These are phyloP conservation scores for Erpobdella octoculata DNA, from an alignment of 2,888 invertebrate species.

Conservation along the genomic window DNA sequence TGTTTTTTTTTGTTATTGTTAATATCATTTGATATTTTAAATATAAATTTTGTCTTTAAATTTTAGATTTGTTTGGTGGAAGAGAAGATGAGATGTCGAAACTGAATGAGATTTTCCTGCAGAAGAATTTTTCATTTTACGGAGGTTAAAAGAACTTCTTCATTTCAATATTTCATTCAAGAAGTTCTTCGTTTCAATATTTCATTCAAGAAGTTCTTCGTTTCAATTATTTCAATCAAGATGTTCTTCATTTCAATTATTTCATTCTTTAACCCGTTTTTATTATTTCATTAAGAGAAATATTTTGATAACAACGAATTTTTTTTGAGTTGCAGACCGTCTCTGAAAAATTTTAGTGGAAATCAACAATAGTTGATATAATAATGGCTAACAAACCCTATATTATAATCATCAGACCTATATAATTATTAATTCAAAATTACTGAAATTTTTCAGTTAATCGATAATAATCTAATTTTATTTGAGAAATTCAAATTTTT, in stretches of 20 bases:
- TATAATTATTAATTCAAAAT: not conserved
- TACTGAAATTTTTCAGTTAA: not conserved
- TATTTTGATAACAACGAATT: too few species aligned
- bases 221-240: too few species aligned
- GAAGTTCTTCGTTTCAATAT: too few species aligned
- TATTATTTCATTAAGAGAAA: too few species aligned
- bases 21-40: not conserved
- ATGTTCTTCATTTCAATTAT: too few species aligned
- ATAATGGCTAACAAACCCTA: too few species aligned
- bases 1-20: not conserved
- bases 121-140: not conserved
- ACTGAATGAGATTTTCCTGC: not conserved
- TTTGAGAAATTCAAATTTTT: not conserved
- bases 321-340: too few species aligned
- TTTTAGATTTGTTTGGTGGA: not conserved
- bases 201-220: too few species aligned
- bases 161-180: too few species aligned
- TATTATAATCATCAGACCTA: not conserved
- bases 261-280: too few species aligned
- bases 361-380: too few species aligned
- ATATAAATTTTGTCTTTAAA: not conserved
- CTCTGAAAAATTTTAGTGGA: too few species aligned
- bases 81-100: not conserved
- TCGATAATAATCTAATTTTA: not conserved
- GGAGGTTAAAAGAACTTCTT: not conserved